A percentile compares a stretch with the other conserved stretches of the same genome.
phyloP scores from a whole-genome alignment of 2,113 vertebrate genomes.

The Anoplopoma fimbria region DNA sequence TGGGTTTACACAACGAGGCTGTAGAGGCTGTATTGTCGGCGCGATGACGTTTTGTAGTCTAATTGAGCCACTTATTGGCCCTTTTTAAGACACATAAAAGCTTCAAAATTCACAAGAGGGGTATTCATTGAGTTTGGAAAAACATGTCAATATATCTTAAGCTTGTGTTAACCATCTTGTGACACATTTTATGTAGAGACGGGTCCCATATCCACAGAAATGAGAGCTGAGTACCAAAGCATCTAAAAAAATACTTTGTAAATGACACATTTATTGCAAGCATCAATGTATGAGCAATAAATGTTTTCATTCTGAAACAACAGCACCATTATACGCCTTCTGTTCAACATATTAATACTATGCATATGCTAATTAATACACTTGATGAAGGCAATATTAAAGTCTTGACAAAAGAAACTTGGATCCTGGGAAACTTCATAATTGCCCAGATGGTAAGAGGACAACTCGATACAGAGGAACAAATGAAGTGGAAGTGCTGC shows the following conservation, averaged over 20 bases:
- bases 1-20: no score
- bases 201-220: neutral
- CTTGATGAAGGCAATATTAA: neutral
- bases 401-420: conserved; percentile 64
- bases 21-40: no score
- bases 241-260: neutral
- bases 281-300: neutral
- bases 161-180: neutral
- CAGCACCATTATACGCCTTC: neutral
- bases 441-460: conserved; percentile 74
- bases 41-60: no score
- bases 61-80: no score
- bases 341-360: neutral
- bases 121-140: no score
- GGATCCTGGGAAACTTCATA: conserved; percentile 64
- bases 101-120: no score
- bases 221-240: neutral
- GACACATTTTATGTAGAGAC: neutral
- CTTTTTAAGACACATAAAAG: no score
- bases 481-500: conserved; percentile 66
- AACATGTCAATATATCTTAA: neutral
- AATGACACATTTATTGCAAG: neutral
- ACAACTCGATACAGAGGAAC: conserved; percentile 57
- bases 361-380: neutral
- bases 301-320: neutral